Conservation (phyloP, 2,797 vertebrate species). For the Schizothorax lantsangensis region DNA sequence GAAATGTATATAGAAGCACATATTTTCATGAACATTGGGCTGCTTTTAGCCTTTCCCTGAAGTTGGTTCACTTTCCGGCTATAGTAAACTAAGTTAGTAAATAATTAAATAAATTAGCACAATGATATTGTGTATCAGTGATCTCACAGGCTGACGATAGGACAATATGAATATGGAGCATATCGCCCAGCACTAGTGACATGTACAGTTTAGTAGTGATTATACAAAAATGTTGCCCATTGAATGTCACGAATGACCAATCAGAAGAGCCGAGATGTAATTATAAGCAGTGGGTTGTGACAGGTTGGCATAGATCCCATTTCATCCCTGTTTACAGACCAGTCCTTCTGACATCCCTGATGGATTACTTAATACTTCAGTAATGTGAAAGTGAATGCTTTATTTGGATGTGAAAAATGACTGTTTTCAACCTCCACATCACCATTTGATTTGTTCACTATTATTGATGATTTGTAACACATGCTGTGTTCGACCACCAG, state of each 20-base stretch:
- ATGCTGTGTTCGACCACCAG: not conserved
- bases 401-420: not conserved
- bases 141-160: too few relatives aligned
- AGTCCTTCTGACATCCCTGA: constrained; percentile 26
- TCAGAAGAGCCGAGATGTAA: not conserved
- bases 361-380: constrained; percentile 29
- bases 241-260: not conserved
- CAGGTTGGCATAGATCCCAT: not conserved
- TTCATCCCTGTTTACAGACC: not conserved
- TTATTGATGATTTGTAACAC: constrained; percentile 13
- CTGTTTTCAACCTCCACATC: constrained; percentile 22
- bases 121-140: too few relatives aligned
- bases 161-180: too few relatives aligned
- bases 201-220: not conserved
- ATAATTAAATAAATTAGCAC: too few relatives aligned
- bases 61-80: too few relatives aligned
- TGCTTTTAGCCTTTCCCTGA: too few relatives aligned
- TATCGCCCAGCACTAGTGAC: not conserved
- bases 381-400: constrained; percentile 20
- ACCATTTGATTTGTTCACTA: not conserved
- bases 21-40: too few relatives aligned
- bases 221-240: not conserved
- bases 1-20: too few relatives aligned
- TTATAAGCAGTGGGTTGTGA: not conserved
- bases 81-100: too few relatives aligned